Evolutionary conservation across 2,888 invertebrate genomes (phyloP), one percentile per base, ranked within the genome.

Genomic region (Oasisia sp.): DNA sequence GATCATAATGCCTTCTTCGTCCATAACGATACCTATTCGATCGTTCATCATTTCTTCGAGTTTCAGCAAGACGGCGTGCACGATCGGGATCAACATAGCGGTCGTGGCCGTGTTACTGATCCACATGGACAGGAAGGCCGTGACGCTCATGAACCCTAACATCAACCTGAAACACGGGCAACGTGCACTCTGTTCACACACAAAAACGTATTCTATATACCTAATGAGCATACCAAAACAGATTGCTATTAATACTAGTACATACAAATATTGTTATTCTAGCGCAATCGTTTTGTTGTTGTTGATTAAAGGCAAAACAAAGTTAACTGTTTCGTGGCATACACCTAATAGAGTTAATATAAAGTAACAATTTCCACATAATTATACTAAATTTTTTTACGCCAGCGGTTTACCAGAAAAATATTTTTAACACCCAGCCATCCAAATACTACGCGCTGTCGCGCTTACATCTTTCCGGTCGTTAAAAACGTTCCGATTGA

Each of bases 81-180:
- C 95, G 45, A 96, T 96, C 8, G 96, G 96, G 12, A 96, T 94
- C 96, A 96, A 95, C 96, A 96, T 96, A 90, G 96, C 95, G 0
- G 96, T 95, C 8, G 96, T 98, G 0, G 99, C 99, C 0, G 99
- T 99, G 96, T 99, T 99, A 9, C 98, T 98, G 94, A 99, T 98
- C 99, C 99, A 99, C 98, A 99, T 99, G 0, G 98, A 98, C 94
- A 99, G 97, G 95, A 98, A 98, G 98, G 98, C 98, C 0, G 98
- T 98, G 32, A 98, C 98, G 93, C 97, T 97, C 95, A 98, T 98
- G 91, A 99, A 97, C 0, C 98, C 98, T 95, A 98, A 97, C 96
- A 98, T 98, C 92, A 98, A 96, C 95, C 96, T 95, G 74, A 74
- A 19, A 74, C 74, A n/a, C 19, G 74, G 27, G n/a, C 74, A 27